phyloP scores from a whole-genome alignment of 2,888 invertebrate species.

The Serrognathus titanus region DNA sequence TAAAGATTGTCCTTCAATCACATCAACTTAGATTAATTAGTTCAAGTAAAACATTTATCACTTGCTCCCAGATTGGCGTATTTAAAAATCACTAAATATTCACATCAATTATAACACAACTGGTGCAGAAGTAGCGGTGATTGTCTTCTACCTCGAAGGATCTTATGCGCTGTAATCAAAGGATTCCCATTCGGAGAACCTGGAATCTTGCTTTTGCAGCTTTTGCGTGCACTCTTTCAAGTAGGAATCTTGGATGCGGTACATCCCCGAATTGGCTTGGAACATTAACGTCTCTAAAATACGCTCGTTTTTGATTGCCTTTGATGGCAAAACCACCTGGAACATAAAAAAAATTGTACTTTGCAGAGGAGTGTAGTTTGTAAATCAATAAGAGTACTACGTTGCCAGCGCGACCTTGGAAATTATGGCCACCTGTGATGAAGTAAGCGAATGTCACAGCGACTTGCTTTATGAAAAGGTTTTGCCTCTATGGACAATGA shows the following conservation, averaged over 20 bases:
- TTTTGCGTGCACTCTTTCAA: conserved; percentile 84
- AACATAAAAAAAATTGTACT: conserved; percentile 17
- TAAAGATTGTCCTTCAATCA: conserved; percentile 42
- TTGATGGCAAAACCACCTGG: conserved; percentile 83
- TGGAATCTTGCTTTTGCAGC: conserved; percentile 84
- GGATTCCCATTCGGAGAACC: conserved; percentile 77
- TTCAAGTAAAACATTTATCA: conserved; percentile 34
- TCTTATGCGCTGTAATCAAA: conserved; percentile 62
- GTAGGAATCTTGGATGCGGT: conserved; percentile 83
- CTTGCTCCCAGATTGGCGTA: conserved; percentile 36
- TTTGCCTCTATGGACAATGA: no score
- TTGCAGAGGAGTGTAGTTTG: conserved; percentile 3
- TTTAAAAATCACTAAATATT: conserved; percentile 19
- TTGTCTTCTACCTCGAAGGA: conserved; percentile 14
- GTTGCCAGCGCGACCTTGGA: no score
- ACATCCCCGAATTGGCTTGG: conserved; percentile 91
- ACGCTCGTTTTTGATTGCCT: conserved; percentile 87
- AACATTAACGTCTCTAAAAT: conserved; percentile 90
- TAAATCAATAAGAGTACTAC: no score
- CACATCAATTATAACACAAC: conserved; percentile 23
- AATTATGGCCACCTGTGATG: no score
- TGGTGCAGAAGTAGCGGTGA: conserved; percentile 19
- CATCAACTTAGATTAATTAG: conserved; percentile 22
- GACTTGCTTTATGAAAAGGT: no score
- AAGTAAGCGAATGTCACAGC: no score